phyloP scores from a whole-genome alignment of 2,797 vertebrate species.

The Petrocephalus sullivani region DNA sequence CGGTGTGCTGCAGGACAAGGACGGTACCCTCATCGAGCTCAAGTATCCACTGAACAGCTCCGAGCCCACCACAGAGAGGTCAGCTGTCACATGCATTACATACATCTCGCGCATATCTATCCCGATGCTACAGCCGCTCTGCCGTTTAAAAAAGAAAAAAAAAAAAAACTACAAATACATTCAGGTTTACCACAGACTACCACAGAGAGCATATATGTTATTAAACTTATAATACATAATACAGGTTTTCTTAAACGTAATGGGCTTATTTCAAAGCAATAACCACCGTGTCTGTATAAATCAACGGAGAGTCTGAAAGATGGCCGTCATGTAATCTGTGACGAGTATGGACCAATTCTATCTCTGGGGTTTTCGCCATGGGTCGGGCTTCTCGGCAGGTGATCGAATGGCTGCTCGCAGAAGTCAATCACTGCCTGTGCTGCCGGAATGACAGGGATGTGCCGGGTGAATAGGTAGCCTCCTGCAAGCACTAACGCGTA shows the following conservation, averaged over 20 bases:
- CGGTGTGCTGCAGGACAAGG: slow-evolving; percentile 84
- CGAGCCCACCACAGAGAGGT: slow-evolving; percentile 93
- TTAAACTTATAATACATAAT: background rate
- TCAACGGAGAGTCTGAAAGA: background rate
- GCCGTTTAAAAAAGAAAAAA: background rate
- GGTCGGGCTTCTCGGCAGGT: background rate
- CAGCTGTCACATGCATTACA: background rate
- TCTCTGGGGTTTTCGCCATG: background rate
- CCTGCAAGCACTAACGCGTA: background rate
- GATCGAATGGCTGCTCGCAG: background rate
- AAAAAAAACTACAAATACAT: background rate
- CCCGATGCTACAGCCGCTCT: background rate
- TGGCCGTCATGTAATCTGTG: background rate
- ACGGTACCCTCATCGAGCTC: slow-evolving; percentile 85
- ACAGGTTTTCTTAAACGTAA: background rate
- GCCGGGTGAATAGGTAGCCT: background rate
- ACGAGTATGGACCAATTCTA: background rate
- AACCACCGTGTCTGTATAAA: background rate
- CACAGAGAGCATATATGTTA: background rate
- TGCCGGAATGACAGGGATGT: background rate
- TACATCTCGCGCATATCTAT: background rate
- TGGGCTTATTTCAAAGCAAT: background rate
- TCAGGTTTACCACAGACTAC: background rate
- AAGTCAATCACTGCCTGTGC: background rate
- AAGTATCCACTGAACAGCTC: slow-evolving; percentile 88